Evolutionary conservation across 2,888 invertebrate genomes (phyloP).

Genomic region (Trichopoda pennipes): DNA sequence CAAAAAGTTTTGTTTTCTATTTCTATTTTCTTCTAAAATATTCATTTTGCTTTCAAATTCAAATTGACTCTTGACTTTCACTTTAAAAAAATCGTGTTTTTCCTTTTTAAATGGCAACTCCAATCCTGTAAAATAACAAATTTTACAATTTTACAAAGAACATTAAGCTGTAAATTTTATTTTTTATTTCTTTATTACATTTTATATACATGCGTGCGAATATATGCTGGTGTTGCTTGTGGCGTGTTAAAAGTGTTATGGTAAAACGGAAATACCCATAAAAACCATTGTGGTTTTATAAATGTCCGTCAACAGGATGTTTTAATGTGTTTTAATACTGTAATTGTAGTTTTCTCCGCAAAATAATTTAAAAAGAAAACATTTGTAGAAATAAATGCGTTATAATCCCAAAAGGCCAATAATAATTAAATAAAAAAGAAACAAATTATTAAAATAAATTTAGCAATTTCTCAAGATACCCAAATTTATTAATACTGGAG

Average conservation of each 20-base stretch:
- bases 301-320: conserved; percentile 62
- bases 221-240: conserved; percentile 6
- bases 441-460: conserved; percentile 8
- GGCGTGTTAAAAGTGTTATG: conserved; percentile 29
- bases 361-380: background rate
- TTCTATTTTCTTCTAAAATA: too few species aligned
- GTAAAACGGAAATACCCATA: conserved; percentile 50
- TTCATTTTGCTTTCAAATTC: too few species aligned
- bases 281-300: conserved; percentile 59
- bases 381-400: conserved; percentile 26
- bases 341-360: conserved; percentile 55
- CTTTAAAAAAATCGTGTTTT: too few species aligned
- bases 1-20: too few species aligned
- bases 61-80: too few species aligned
- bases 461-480: too few species aligned
- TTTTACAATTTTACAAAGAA: too few species aligned
- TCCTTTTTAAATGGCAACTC: too few species aligned
- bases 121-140: too few species aligned
- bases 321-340: conserved; percentile 65
- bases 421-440: conserved; percentile 6
- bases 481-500: too few species aligned
- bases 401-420: conserved; percentile 42
- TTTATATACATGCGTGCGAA: background rate
- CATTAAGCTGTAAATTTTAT: too few species aligned
- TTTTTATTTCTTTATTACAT: background rate